Evolutionary conservation across 2,797 vertebrate species (phyloP), one percentile per base, ranked within the genome.

Genomic region (Pelochelys cantorii): DNA sequence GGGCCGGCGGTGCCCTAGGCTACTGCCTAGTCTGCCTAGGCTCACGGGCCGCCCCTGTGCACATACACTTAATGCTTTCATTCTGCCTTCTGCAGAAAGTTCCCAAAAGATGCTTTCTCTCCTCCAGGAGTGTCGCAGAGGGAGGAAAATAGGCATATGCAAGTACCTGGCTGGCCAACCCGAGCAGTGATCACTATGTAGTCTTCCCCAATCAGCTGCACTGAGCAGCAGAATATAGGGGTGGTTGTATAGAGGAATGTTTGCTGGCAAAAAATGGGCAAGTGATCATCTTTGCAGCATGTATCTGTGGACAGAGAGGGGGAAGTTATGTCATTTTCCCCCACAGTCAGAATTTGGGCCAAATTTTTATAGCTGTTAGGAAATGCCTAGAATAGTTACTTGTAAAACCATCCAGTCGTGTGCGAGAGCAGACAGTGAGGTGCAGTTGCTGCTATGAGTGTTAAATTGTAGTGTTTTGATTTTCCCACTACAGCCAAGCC

Each of bases 401-500:
- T 18, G 55, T 82, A 77, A 22, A 83, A 27, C 22, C 59, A 0
- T 0, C 2, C 4, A 23, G 1, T 57, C 65, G 22, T 48, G 65
- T 15, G 4, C 5, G 5, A 11, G 52, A 57, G 77, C 53, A 78
- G 65, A 78, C 71, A 68, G 55, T 54, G 89, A 85, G 60, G 29
- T 31, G 23, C 22, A 27, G 57, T 31, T 48, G 13, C 65, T 17
- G 7, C 48, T 54, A 22, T 82, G 77, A 89, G 56, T 87, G 60
- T 12, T 93, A 0, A 90, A 25, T 2, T 81, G 7, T 48, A 8
- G 85, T 89, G n/a, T 5, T 92, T 92, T 12, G 29, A 0, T 42
- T 89, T 80, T 1, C 29, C 86, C 91, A 6, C 77, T 92, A 62
- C 84, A 99, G 99, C 99, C 92, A 99, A 99, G 95, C 99, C 99